Evolutionary conservation across 2,113 vertebrate genomes (phyloP), one percentile per base, ranked within the genome.

Genomic region (Toxotes chatareus): DNA sequence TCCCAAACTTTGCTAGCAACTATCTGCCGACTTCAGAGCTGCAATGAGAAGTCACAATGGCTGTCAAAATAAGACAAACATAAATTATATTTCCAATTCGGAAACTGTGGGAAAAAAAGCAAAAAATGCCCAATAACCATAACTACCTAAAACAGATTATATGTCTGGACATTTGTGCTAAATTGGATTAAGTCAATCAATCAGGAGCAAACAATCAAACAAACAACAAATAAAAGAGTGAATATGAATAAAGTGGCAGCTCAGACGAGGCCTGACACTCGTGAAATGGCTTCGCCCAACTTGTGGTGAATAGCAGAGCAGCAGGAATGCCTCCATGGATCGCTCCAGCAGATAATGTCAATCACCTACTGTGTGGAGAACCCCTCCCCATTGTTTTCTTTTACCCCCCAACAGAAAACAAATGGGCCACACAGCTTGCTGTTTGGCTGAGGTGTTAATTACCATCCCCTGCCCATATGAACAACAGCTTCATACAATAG

Each of bases 391-490:
- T 92, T 92, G 91, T 92, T 94, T 94, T 93, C 93, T 91, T 93
- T 94, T 89, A 88, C 88, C 92, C 94, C 91, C 93, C 91, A 91
- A 92, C 89, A 87, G 92, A 93, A 93, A 93, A 93, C 94, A 95
- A 95, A 95, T 92, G 92, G 93, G 93, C 94, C 94, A 93, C 95
- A 95, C 94, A 94, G 93, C 89, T 87, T 95, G 93, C 82, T 85
- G 88, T 93, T 92, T 93, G 88, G 92, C 87, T 88, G 91, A 94
- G 94, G 95, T 94, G 94, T 94, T 95, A 94, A 95, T 95, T 93
- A 93, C 92, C 86, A 65, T 93, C 92, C 88, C 84, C 78, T 82
- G 84, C 80, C 90, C 92, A 93, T 91, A 93, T 91, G 90, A 95
- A 93, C 86, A 91, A 89, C 89, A 82, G 80, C 87, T 80, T 49